Conservation (phyloP, 2,888 invertebrate genomes). For the Diloba caeruleocephala region DNA sequence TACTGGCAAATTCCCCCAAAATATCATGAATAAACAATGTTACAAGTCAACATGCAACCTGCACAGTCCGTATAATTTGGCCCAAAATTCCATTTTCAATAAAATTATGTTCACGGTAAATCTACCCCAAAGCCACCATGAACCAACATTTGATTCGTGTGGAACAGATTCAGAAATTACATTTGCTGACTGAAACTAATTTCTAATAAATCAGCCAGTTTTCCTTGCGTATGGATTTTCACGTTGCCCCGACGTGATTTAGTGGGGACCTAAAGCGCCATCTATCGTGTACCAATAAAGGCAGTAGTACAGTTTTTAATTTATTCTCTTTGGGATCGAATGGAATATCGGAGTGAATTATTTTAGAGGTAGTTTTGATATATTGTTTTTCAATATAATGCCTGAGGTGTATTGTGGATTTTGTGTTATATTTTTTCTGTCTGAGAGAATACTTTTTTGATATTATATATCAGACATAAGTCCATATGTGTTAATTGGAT, state of each 20-base stretch:
- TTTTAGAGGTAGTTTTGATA: constrained; percentile 41
- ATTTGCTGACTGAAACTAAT: constrained; percentile 65
- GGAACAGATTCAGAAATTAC: constrained; percentile 60
- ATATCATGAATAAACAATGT: constrained; percentile 13
- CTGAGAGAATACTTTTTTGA: too few species aligned
- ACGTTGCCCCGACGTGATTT: constrained; percentile 56
- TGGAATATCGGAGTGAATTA: constrained; percentile 42
- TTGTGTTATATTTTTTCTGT: background rate
- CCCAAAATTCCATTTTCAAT: constrained; percentile 37
- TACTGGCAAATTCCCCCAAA: too few species aligned
- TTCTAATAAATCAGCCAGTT: constrained; percentile 64
- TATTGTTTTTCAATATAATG: constrained; percentile 6
- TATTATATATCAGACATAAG: too few species aligned
- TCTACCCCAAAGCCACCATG: constrained; percentile 29
- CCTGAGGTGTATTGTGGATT: background rate
- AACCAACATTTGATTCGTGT: constrained; percentile 48
- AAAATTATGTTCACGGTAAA: constrained; percentile 40
- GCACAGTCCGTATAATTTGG: constrained; percentile 35
- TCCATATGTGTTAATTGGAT: too few species aligned
- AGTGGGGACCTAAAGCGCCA: constrained; percentile 47
- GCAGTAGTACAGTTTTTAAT: constrained; percentile 54
- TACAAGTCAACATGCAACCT: constrained; percentile 37
- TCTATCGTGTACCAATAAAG: constrained; percentile 59
- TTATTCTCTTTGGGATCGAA: constrained; percentile 46
- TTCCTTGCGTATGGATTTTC: constrained; percentile 67